Conservation (phyloP, 2,888 invertebrate genomes). For the Oxycera nigricornis region DNA sequence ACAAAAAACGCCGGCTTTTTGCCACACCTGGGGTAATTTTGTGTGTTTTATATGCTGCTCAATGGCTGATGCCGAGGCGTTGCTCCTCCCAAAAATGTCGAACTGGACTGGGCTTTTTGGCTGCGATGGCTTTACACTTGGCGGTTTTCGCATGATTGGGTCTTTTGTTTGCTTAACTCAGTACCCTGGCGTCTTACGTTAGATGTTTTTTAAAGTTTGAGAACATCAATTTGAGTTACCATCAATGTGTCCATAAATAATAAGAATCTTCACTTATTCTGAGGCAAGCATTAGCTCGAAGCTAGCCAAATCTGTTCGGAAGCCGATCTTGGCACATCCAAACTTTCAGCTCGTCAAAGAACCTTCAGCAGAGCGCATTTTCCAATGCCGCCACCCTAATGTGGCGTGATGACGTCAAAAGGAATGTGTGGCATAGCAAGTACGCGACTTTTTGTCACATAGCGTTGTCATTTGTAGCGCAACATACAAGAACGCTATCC, state of each 20-base stretch:
- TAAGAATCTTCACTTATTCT: too few relatives aligned
- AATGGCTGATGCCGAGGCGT: slow-evolving; percentile 22
- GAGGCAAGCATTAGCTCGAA: too few relatives aligned
- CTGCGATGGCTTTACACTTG: not conserved
- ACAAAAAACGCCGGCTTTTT: slow-evolving; percentile 23
- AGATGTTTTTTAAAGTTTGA: too few relatives aligned
- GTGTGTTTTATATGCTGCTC: slow-evolving; percentile 33
- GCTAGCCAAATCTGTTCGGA: too few relatives aligned
- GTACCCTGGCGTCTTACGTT: not conserved
- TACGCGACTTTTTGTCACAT: slow-evolving; percentile 23
- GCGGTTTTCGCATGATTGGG: not conserved
- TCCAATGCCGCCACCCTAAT: slow-evolving; percentile 35
- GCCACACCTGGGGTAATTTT: slow-evolving; percentile 27
- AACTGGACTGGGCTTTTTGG: too few relatives aligned
- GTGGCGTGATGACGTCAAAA: slow-evolving; percentile 29
- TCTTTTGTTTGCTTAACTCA: not conserved
- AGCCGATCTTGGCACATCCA: too few relatives aligned
- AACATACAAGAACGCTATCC: not conserved
- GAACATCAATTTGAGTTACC: too few relatives aligned
- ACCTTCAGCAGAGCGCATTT: too few relatives aligned
- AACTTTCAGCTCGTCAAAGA: too few relatives aligned
- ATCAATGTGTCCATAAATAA: too few relatives aligned
- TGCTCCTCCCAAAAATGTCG: slow-evolving; percentile 39
- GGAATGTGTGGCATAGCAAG: slow-evolving; percentile 38
- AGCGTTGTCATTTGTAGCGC: slow-evolving; percentile 22